A percentile compares a stretch with the other conserved stretches of the same genome.
Conservation (phyloP, 2,888 invertebrate genomes). For the Pyrgus malvae region DNA sequence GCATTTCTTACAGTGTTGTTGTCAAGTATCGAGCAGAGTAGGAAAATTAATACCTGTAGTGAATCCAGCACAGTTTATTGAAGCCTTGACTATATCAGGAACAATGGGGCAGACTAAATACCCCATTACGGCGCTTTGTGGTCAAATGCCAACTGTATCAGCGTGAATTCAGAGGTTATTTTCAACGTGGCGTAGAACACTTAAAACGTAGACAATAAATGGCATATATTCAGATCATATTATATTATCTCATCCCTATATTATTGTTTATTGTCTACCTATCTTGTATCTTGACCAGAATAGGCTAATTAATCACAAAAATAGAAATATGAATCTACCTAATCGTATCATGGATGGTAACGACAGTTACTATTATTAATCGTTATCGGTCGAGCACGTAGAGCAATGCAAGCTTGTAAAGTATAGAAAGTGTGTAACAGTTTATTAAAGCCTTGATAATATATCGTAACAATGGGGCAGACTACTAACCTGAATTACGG, state of each 20-base stretch:
- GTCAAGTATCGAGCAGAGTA: too few species aligned
- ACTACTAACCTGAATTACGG: slow-evolving; percentile 3
- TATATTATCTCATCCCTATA: background rate
- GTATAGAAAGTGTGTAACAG: too few species aligned
- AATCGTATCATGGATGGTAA: too few species aligned
- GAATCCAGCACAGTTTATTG: slow-evolving; percentile 14
- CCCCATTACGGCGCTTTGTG: slow-evolving; percentile 8
- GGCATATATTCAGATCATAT: background rate
- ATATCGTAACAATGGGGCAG: slow-evolving; percentile 6
- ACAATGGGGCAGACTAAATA: slow-evolving; percentile 13
- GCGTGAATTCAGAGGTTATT: background rate
- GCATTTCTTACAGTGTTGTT: too few species aligned
- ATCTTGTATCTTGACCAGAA: too few species aligned
- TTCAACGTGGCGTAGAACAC: background rate
- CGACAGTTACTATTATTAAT: too few species aligned
- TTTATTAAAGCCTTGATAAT: slow-evolving; percentile 13
- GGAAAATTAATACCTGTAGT: too few species aligned
- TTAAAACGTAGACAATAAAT: background rate
- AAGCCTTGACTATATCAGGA: slow-evolving; percentile 6
- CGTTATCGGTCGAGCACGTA: too few species aligned
- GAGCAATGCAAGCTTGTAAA: too few species aligned
- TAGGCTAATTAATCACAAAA: too few species aligned
- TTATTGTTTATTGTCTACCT: too few species aligned
- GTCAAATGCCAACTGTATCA: slow-evolving; percentile 15
- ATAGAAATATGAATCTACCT: too few species aligned